Conservation (phyloP, 1,140 invertebrate species). For the Diuraphis noxia region DNA sequence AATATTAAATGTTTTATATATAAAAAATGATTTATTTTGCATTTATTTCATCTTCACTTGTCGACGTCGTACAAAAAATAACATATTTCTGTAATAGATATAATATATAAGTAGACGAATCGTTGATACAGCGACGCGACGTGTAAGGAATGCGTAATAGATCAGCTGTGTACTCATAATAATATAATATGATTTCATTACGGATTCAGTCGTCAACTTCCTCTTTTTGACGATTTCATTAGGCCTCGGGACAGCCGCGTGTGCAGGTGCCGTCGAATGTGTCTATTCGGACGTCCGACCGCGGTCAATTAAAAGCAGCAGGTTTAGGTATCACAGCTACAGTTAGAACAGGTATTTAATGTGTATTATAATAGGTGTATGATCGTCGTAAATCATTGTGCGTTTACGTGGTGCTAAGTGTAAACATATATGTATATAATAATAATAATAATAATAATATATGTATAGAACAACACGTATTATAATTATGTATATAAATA, state of each 20-base stretch:
- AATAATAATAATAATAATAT: neutral
- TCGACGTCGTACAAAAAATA: neutral
- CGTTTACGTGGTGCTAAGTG: neutral
- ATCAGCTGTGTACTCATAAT: neutral
- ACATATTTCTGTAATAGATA: neutral
- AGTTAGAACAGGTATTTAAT: neutral
- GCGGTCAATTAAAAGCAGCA: constrained; percentile 28
- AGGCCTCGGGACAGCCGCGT: neutral
- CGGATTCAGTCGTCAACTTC: neutral
- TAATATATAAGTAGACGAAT: neutral
- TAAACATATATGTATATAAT: neutral
- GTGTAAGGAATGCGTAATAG: neutral
- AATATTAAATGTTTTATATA: neutral
- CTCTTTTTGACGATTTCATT: neutral
- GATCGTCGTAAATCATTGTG: neutral
- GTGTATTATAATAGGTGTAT: neutral
- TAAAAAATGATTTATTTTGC: neutral
- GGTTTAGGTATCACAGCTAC: neutral
- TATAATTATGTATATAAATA: neutral
- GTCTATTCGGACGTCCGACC: neutral
- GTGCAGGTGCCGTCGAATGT: neutral
- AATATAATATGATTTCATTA: neutral
- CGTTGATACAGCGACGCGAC: neutral
- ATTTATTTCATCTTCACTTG: neutral
- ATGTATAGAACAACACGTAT: neutral